phyloP scores from a whole-genome alignment of 2,797 vertebrate genomes.

The Fratercula arctica region DNA sequence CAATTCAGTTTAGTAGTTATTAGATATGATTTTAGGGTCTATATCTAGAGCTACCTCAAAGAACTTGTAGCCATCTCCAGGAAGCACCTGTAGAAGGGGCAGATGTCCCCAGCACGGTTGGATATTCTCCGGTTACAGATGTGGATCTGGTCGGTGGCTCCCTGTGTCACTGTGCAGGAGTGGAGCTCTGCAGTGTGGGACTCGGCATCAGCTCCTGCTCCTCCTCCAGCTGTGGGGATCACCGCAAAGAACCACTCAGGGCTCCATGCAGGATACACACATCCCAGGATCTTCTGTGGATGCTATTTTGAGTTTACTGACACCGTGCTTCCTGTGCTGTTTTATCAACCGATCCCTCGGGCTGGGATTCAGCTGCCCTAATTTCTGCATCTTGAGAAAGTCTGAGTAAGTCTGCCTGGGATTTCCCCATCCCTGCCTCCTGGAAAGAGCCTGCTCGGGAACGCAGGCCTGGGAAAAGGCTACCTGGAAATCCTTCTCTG shows the following conservation, averaged over 20 bases:
- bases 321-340: background rate
- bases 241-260: background rate
- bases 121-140: rapidly evolving
- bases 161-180: background rate
- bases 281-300: background rate
- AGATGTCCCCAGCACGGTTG: background rate
- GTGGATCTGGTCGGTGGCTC: background rate
- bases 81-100: background rate
- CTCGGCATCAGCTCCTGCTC: background rate
- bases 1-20: background rate
- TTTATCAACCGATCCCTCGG: background rate
- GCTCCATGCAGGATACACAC: background rate
- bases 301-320: background rate
- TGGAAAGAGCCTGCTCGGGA: background rate
- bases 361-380: background rate
- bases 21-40: background rate
- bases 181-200: background rate
- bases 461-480: background rate
- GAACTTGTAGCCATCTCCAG: background rate
- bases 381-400: background rate
- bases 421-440: background rate
- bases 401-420: background rate
- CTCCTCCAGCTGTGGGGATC: background rate
- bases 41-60: background rate
- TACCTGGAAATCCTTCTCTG: background rate